Base-by-base conservation (phyloP, 1,140 invertebrate genomes). In the Maconellicoccus hirsutus region DNA sequence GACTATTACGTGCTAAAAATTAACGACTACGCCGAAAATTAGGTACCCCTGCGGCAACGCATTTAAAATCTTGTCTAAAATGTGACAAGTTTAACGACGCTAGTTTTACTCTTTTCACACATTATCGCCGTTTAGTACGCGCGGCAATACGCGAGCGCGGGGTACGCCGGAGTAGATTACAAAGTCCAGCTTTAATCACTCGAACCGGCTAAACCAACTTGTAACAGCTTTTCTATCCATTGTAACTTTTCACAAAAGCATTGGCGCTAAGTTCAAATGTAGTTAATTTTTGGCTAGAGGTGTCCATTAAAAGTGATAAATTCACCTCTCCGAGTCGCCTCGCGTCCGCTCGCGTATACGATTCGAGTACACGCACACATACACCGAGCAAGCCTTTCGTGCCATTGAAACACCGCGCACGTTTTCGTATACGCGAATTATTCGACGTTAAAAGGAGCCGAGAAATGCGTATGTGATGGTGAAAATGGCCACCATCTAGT, bases 1-100 rank as follows among this genome's bases (percentile, higher is more conserved):
- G n/a, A n/a, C n/a, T n/a, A n/a, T n/a, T n/a, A n/a, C n/a, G n/a
- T n/a, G n/a, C 6, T 52, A 52, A 52, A 52, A 52, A 52, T 52
- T 52, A 52, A 52, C 42, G 42, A 33, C 29, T 12, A 33, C 29
- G 29, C 29, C 4, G 12, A 52, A 52, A 19, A 52, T 52, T 52
- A 19, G 42, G 42, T 52, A 52, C n/a, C 42, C 42, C 42, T 52
- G 42, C 12, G 12, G 42, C n/a, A 52, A 19, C 42, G n/a, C 42
- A 52, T 52, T 52, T 52, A 52, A 52, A 52, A 52, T 52, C 42
- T 52, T 19, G n/a, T 52, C 42, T 52, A 52, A 52, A 52, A 52
- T 33, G 42, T 52, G 42, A 52, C 42, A 52, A 52, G 12, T 52
- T 52, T 52, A 52, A 52, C 42, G 42, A 16, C n/a, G 42, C 42